phyloP scores from a whole-genome alignment of 2,888 invertebrate genomes.

The Nomada fabriciana region DNA sequence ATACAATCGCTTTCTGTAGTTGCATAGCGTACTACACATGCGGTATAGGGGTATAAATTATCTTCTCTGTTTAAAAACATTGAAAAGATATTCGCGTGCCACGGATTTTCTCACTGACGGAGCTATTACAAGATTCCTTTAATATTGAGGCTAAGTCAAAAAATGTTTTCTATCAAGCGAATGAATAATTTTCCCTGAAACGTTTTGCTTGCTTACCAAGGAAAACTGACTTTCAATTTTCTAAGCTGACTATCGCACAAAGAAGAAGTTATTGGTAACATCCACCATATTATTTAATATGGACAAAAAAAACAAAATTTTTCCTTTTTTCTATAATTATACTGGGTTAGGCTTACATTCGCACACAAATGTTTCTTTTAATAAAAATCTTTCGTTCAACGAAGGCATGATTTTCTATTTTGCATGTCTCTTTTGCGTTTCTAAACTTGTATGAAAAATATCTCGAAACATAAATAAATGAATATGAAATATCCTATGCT shows the following conservation, averaged over 20 bases:
- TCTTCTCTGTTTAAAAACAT: conserved; percentile 57
- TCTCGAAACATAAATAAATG: conserved; percentile 63
- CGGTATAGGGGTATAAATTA: conserved; percentile 57
- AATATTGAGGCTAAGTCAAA: conserved; percentile 8
- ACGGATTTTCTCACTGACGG: conserved; percentile 36
- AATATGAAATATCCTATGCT: conserved; percentile 46
- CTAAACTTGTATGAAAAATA: conserved; percentile 45
- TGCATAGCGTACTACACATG: conserved; percentile 58
- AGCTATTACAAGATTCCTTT: conserved; percentile 38
- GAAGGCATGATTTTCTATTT: conserved; percentile 18
- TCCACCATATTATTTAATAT: conserved; percentile 22
- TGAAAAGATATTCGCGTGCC: conserved; percentile 55
- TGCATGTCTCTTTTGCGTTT: conserved; percentile 9
- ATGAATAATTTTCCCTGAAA: conserved; percentile 18
- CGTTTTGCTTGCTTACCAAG: conserved; percentile 8
- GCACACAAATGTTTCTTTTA: conserved; percentile 12
- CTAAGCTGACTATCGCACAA: background rate
- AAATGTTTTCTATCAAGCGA: conserved; percentile 39
- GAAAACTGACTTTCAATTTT: conserved; percentile 6
- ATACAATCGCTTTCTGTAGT: conserved; percentile 71
- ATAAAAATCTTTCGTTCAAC: conserved; percentile 18
- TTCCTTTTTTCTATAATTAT: conserved; percentile 6
- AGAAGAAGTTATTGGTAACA: conserved; percentile 19
- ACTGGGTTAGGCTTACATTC: conserved; percentile 10
- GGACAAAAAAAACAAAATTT: conserved; percentile 18